Conservation (phyloP, 92 coral and sea anemone species). For the Micromussa lordhowensis region DNA sequence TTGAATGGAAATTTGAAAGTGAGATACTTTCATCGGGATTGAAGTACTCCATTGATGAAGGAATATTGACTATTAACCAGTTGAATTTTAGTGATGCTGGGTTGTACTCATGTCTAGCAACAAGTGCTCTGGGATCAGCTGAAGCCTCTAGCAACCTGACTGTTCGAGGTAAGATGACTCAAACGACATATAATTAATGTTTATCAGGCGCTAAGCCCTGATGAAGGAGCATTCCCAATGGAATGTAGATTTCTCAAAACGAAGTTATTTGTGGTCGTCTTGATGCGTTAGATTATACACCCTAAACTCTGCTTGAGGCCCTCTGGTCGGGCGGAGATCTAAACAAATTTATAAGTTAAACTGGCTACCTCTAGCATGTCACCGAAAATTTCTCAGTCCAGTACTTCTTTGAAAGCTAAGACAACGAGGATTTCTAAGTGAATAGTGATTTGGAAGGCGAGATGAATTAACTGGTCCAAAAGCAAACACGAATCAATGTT, state of each 20-base stretch:
- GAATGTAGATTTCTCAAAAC: neutral
- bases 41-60: constrained; percentile 2
- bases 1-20: constrained; percentile 18
- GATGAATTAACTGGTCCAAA: no score
- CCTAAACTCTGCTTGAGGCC: no score
- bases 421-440: no score
- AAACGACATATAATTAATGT: neutral
- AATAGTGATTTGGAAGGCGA: no score
- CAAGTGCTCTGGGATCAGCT: constrained; percentile 12
- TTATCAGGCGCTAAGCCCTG: neutral
- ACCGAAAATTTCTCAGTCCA: no score
- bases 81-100: constrained; percentile 24
- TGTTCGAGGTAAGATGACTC: constrained; percentile 24
- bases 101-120: constrained; percentile 12
- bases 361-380: no score
- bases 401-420: no score
- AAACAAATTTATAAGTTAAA: no score
- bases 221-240: neutral
- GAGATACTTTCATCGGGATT: neutral
- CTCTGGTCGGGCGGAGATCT: no score
- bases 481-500: no score
- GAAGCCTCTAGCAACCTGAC: constrained; percentile 5
- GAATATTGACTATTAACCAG: neutral
- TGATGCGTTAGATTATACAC: no score
- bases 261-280: no score